Evolutionary conservation across 1,140 invertebrate species (phyloP).

Genomic region (Eriocheir sinensis): DNA sequence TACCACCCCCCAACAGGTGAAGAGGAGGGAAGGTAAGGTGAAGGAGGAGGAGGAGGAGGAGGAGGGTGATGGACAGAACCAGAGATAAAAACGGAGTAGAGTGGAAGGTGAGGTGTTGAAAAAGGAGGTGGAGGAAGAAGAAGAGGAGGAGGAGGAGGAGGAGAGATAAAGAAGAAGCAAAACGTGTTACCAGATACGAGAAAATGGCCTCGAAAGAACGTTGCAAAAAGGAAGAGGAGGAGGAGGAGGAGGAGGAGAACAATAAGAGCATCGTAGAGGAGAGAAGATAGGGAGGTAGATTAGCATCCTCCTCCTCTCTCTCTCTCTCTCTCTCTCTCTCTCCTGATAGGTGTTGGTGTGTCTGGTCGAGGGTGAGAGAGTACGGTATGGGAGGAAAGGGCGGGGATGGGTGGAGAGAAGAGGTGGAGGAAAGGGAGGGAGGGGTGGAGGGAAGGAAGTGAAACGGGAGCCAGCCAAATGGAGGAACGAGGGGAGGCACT

Average conservation of each 20-base stretch:
- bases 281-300: no score
- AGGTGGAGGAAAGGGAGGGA: neutral
- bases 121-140: neutral
- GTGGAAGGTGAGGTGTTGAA: no score
- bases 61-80: neutral
- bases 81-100: neutral
- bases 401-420: neutral
- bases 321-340: no score
- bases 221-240: no score
- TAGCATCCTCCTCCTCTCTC: no score
- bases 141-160: neutral
- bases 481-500: neutral
- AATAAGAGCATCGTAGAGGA: no score
- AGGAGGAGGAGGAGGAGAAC: neutral
- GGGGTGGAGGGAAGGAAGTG: neutral
- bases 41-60: neutral
- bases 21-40: conserved; percentile 1
- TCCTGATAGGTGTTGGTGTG: no score
- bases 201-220: no score
- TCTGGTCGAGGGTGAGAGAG: no score
- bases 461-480: neutral
- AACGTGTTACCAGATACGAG: no score
- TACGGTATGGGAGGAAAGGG: no score
- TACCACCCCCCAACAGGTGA: neutral
- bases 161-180: no score